Evolutionary conservation across 2,797 vertebrate genomes (phyloP).

Genomic region (Luscinia luscinia): DNA sequence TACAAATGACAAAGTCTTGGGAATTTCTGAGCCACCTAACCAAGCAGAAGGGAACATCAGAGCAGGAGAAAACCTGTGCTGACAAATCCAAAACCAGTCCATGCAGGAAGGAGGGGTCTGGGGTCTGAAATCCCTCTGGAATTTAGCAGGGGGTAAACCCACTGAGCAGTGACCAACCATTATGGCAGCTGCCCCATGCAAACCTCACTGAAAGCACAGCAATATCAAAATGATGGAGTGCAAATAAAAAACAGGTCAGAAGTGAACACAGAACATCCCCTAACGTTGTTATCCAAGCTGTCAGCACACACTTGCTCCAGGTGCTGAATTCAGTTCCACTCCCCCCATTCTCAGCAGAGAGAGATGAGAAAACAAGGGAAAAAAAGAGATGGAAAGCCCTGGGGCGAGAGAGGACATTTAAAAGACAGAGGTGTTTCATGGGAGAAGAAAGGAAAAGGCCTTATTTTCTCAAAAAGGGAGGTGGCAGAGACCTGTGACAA

Average conservation of each 20-base stretch:
- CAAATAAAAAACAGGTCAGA: not conserved
- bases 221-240: not conserved
- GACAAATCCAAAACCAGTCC: not conserved
- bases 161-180: not conserved
- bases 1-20: not conserved
- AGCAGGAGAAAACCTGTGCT: not conserved
- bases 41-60: not conserved
- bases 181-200: not conserved
- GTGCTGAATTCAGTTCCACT: not conserved
- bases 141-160: not conserved
- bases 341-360: not conserved
- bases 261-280: slow-evolving; percentile 4
- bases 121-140: not conserved
- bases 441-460: not conserved
- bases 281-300: not conserved
- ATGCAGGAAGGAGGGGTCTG: not conserved
- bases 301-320: not conserved
- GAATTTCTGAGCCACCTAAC: slow-evolving; percentile 24
- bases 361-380: not conserved
- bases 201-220: not conserved
- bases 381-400: not conserved
- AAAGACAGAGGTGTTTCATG: not conserved
- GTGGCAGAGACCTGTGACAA: not conserved
- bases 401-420: not conserved
- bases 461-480: not conserved